Percentiles rank a stretch among this genome's conserved stretches.
phyloP scores from a whole-genome alignment of 2,113 vertebrate species.

The Heterotis niloticus region DNA sequence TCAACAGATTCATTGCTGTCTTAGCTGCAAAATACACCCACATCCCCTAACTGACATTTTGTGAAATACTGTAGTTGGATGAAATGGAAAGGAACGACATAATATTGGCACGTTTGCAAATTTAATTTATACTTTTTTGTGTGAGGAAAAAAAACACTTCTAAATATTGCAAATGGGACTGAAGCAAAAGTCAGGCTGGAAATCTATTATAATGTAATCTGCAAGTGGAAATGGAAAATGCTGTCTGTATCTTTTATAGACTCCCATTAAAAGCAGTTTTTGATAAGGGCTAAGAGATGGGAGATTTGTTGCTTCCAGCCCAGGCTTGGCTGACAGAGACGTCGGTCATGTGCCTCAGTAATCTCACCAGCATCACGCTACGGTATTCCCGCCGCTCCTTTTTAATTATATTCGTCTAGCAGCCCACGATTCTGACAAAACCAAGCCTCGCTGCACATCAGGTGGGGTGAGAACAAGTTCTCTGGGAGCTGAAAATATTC shows the following conservation, averaged over 20 bases:
- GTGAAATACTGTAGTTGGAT: neutral
- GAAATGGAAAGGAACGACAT: neutral
- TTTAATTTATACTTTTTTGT: constrained; percentile 7
- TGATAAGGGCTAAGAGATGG: constrained; percentile 27
- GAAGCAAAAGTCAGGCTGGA: neutral
- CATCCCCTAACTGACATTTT: neutral
- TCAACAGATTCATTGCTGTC: constrained; percentile 4
- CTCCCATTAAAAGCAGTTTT: constrained; percentile 26
- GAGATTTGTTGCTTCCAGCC: neutral
- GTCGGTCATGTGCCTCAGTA: constrained; percentile 15
- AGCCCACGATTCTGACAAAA: neutral
- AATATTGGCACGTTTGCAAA: neutral
- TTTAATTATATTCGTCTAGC: constrained; percentile 25
- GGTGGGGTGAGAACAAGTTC: neutral
- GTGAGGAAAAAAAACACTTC: neutral
- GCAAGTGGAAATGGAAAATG: constrained; percentile 27
- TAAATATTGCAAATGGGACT: neutral
- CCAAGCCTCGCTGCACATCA: neutral
- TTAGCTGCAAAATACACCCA: neutral
- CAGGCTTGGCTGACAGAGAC: constrained; percentile 11
- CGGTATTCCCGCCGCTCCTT: neutral
- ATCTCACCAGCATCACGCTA: constrained; percentile 13
- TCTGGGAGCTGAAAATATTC: neutral
- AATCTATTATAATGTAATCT: constrained; percentile 40
- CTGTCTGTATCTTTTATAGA: constrained; percentile 32